Base-by-base conservation (phyloP, 1,140 invertebrate genomes). In the Brachionus rotundiformis region DNA sequence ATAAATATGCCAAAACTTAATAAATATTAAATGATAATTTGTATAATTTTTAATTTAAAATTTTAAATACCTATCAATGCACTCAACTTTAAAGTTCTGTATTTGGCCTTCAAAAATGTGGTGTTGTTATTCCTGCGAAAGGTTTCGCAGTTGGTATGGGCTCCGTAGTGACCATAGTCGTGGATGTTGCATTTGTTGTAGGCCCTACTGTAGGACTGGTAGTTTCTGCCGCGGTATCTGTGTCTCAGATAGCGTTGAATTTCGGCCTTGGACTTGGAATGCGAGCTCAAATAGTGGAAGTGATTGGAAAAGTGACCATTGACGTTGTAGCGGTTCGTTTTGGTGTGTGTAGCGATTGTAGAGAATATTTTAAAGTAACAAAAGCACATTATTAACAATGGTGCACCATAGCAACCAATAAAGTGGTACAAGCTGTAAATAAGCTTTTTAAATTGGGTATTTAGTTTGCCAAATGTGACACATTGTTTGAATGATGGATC, bases 351-450 rank as follows among this genome's bases (percentile, higher is more conserved):
- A 11, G 76, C 76, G 19, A 79, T 54, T 63, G 47, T 79, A 44
- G 47, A 54, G 19, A 79, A 79, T 59, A 79, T 79, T 79, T 63
- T 54, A 59, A 63, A 36, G 36, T 79, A 79, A 79, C 76, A 79
- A 79, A 27, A 79, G 23, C 19, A 39, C 76, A 79, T 79, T n/a
- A 79, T 63, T 10, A 79, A 25, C 29, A 79, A 79, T 25, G 76
- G 76, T 79, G 76, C 76, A 39, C 76, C 76, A 59, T 79, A 79
- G 59, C 76, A 79, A 39, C 76, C 76, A 63, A 33, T 63, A 59
- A 79, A 79, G 54, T 79, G 47, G 27, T 79, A 79, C 25, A 79
- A 54, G 25, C 47, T 59, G 29, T 79, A 79, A 13, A 63, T 63
- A 2, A 79, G 23, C 76, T 79, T 54, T 63, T 79, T 79, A 31